Base-by-base conservation (phyloP, 2,888 invertebrate species). In the Hermaeophaga mercurialis region DNA sequence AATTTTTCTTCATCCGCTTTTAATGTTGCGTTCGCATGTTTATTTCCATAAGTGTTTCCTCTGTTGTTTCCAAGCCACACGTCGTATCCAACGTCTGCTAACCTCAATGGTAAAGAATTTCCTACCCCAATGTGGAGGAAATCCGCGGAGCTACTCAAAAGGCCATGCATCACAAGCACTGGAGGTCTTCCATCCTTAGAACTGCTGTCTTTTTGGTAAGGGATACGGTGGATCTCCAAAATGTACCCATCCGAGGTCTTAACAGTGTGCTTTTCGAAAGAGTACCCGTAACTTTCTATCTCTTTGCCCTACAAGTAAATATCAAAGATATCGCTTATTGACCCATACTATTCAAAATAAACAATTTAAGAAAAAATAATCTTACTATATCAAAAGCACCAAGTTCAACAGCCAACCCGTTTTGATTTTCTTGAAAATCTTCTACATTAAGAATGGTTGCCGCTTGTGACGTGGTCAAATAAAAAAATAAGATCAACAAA, bases 221-320 rank as follows among this genome's bases (percentile, higher is more conserved):
- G 81, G 38, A 94, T 89, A 36, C 94, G 82, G 70, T 93, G 91
- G 69, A 93, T 66, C 58, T 84, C 81, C 59, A 94, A 78, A 12
- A 90, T 84, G 70, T 90, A 94, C 1, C 90, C 90, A 79, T 94
- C 94, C 1, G 80, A 73, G 0, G 94, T 94, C 1, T 76, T 78
- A 0, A 88, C 65, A 1, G 73, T 71, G 71, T 90, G 86, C 9
- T 78, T 80, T 74, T 90, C 88, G 0, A 82, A 73, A 0, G 82
- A 81, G 70, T 88, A 90, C 0, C 84, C 82, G 68, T 88, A 85
- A 66, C 85, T 84, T 9, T 70, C 70, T 0, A 87, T 78, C 15
- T 88, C 71, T 49, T 81, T 79, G 0, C 67, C 66, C 80, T n/a
- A n/a, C n/a, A n/a, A n/a, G n/a, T n/a, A n/a, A n/a, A n/a, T n/a